These are phyloP conservation scores for Ladona fulva DNA, from an alignment of 1,140 invertebrate genomes.

Conservation along the genomic window DNA sequence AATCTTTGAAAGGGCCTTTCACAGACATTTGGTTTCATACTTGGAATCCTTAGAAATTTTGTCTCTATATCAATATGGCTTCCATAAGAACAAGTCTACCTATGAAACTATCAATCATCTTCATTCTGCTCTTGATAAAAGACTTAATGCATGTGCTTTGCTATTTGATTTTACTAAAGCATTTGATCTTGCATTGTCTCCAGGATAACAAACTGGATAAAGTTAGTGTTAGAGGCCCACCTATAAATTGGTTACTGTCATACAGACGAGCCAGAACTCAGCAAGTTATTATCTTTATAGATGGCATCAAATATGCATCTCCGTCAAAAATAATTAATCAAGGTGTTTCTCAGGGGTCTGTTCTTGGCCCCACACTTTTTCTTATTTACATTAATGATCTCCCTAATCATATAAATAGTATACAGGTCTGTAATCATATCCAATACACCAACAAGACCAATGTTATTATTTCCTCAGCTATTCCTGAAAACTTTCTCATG, in stretches of 20 bases:
- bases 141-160: too few relatives aligned
- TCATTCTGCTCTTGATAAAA: too few relatives aligned
- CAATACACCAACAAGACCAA: not conserved
- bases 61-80: too few relatives aligned
- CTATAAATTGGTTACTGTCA: not conserved
- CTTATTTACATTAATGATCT: not conserved
- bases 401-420: not conserved
- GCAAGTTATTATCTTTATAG: not conserved
- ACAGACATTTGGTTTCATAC: too few relatives aligned
- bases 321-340: not conserved
- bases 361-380: not conserved
- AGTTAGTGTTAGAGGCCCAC: not conserved
- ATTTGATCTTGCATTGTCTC: too few relatives aligned
- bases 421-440: not conserved
- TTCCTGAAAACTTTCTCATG: not conserved
- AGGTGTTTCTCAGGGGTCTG: not conserved
- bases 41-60: too few relatives aligned
- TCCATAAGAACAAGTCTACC: too few relatives aligned
- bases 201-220: too few relatives aligned
- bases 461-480: not conserved
- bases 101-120: too few relatives aligned
- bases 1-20: too few relatives aligned
- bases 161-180: too few relatives aligned
- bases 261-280: not conserved
- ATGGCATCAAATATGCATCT: not conserved